Base-by-base conservation (phyloP, 2,797 vertebrate genomes). In the Eleutherodactylus coqui region DNA sequence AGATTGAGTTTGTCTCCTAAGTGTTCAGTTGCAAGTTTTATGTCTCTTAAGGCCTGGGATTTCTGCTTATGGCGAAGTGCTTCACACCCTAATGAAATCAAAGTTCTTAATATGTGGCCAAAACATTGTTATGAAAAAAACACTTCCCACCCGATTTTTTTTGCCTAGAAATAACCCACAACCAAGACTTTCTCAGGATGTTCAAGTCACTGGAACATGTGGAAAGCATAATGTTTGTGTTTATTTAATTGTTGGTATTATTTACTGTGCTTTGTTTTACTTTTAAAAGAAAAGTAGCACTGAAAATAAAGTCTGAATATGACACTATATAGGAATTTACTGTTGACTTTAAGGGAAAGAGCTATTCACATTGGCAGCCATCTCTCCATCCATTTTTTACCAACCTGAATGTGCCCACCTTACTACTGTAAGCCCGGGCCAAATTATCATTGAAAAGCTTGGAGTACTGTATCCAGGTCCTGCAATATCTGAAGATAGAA, bases 41-140 rank as follows among this genome's bases (percentile, higher is more conserved):
- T 51, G 79, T 75, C 70, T 79, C 79, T 36, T 47, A 81, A 81
- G 77, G 75, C 70, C 64, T 75, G 43, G 70, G 55, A 86, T 82
- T 82, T 55, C 72, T 62, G 67, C 36, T 79, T 21, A 13, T 45
- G 69, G 80, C 34, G 80, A 82, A 73, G 55, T 82, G 85, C 82
- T 82, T 86, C 85, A 82, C 79, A 82, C 85, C 77, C 70, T 82
- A 45, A 81, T 80, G 78, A 84, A 47, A 73, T 51, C 41, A 67
- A 84, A 75, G 43, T 19, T 64, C 67, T 76, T 27, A 75, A 62
- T 82, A 53, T 84, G 76, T 79, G 86, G 86, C 43, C 76, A 83
- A 64, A 69, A 53, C 21, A 83, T 70, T 70, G 60, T 69, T 77
- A 51, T 73, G 16, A 34, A 60, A 45, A 51, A 77, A 55, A 38